These are phyloP conservation scores for Patella ulyssiponensis DNA, from an alignment of 2,888 invertebrate genomes.

Conservation along the genomic window DNA sequence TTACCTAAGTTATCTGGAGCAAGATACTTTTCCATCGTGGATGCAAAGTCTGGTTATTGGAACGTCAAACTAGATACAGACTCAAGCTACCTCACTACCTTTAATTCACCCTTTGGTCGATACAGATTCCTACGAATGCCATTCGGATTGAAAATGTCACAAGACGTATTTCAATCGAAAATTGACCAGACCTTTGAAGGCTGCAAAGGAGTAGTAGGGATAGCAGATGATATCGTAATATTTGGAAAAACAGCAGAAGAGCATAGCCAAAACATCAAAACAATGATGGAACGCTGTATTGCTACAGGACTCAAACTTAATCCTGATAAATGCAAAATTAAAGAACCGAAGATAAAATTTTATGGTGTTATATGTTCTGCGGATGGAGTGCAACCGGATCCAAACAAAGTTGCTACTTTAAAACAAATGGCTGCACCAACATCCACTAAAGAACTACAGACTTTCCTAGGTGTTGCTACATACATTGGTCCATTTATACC, in stretches of 20 bases:
- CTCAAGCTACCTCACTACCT: not conserved
- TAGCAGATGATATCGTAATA: conserved; percentile 19
- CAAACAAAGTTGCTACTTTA: not conserved
- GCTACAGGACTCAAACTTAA: conserved; percentile 16
- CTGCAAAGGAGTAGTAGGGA: conserved; percentile 17
- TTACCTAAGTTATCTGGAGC: conserved; percentile 29
- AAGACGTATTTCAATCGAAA: conserved; percentile 21
- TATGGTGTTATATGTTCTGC: conserved; percentile 16
- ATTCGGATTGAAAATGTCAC: conserved; percentile 17
- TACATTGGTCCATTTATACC: not conserved
- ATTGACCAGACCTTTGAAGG: conserved; percentile 22
- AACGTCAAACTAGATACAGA: conserved; percentile 17
- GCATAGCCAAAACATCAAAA: conserved; percentile 15
- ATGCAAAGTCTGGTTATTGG: conserved; percentile 38
- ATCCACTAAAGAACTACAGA: not conserved
- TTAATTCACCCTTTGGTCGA: not conserved
- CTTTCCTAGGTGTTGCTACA: not conserved
- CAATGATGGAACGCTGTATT: conserved; percentile 11
- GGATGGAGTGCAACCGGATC: conserved; percentile 8
- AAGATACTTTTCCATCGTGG: conserved; percentile 29
- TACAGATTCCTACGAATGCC: not conserved
- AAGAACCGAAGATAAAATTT: conserved; percentile 8
- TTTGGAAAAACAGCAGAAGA: conserved; percentile 14
- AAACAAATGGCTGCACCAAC: not conserved
- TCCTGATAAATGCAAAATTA: conserved; percentile 17